Evolutionary conservation across 1,140 invertebrate species (phyloP).

Genomic region (Hydropsyche tenuis): DNA sequence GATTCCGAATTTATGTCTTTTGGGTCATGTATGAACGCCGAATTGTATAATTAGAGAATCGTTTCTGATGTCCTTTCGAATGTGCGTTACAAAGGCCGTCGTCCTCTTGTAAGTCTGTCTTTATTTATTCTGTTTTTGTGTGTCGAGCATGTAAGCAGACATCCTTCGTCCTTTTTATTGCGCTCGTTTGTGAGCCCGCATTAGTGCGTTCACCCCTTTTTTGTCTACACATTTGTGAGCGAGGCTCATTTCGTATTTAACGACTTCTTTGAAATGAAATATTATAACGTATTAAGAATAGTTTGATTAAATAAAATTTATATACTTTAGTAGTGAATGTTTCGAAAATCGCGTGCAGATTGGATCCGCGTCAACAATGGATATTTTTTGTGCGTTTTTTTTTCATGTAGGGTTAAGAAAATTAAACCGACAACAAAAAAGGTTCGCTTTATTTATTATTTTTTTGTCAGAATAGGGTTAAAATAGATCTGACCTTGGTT

Average conservation of each 20-base stretch:
- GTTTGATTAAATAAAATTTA: too few relatives aligned
- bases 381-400: slow-evolving; percentile 45
- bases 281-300: too few relatives aligned
- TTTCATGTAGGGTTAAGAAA: too few relatives aligned
- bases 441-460: too few relatives aligned
- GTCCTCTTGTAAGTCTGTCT: slow-evolving; percentile 2
- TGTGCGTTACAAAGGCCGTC: neutral
- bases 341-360: slow-evolving; percentile 13
- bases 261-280: too few relatives aligned
- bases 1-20: too few relatives aligned
- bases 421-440: slow-evolving; percentile 41
- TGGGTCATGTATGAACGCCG: too few relatives aligned
- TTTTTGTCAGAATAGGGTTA: slow-evolving; percentile 26
- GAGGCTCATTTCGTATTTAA: neutral
- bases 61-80: too few relatives aligned
- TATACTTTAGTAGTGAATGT: too few relatives aligned
- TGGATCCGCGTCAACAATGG: neutral
- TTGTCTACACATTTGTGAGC: neutral
- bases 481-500: slow-evolving; percentile 47
- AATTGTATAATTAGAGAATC: too few relatives aligned
- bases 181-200: neutral
- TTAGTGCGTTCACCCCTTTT: slow-evolving; percentile 18
- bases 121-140: slow-evolving; percentile 18
- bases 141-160: neutral
- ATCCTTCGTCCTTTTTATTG: slow-evolving; percentile 1